Percentiles rank a stretch among this genome's conserved stretches.
phyloP scores from a whole-genome alignment of 2,797 vertebrate species.

The Cuniculus paca region DNA sequence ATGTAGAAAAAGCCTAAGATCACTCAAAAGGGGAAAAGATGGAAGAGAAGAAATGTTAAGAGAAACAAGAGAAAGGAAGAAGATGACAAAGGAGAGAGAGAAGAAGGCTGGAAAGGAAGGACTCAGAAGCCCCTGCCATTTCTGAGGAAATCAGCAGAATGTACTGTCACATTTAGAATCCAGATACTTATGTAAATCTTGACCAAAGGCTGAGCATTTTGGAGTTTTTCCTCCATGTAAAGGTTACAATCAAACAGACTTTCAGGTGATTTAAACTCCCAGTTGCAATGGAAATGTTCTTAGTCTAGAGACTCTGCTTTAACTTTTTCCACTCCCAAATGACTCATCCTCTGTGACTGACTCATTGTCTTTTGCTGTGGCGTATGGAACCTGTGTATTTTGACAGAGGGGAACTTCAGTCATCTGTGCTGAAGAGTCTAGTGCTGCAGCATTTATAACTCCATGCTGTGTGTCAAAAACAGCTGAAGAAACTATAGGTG shows the following conservation, averaged over 20 bases:
- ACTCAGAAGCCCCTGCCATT: not conserved
- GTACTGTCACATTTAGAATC: not conserved
- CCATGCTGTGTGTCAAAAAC: not conserved
- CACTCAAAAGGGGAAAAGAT: not conserved
- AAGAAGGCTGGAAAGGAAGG: not conserved
- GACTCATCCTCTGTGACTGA: not conserved
- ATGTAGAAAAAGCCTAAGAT: not conserved
- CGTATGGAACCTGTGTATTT: accelerated
- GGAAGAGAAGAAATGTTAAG: not conserved
- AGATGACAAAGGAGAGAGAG: not conserved
- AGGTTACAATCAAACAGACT: not conserved
- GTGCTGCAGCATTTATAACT: not conserved
- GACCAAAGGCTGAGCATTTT: not conserved
- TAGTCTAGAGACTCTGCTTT: not conserved
- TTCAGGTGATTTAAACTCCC: not conserved
- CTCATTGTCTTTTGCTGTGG: not conserved
- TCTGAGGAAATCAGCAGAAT: not conserved
- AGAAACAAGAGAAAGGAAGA: not conserved
- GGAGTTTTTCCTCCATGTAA: not conserved
- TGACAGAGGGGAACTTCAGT: not conserved
- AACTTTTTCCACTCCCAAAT: not conserved
- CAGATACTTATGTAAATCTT: not conserved
- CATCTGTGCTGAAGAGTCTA: too few relatives aligned
- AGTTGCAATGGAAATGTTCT: not conserved
- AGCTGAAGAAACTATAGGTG: not conserved